A percentile compares a stretch with the other conserved stretches of the same genome.
Conservation (phyloP, 2,888 invertebrate species). For the Portevinia maculata region DNA sequence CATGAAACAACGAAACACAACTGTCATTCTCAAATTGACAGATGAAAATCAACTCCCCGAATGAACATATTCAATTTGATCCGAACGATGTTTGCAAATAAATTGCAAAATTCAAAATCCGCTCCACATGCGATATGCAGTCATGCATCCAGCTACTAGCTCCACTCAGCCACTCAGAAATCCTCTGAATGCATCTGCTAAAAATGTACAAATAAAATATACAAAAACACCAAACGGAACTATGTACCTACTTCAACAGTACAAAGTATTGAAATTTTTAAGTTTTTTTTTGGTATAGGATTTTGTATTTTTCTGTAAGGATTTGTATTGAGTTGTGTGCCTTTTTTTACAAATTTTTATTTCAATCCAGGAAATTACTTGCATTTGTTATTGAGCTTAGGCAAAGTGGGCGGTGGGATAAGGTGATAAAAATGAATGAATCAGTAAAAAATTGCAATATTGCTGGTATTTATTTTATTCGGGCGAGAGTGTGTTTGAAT, state of each 20-base stretch:
- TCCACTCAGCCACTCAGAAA: slow-evolving; percentile 72
- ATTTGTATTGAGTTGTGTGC: slow-evolving; percentile 38
- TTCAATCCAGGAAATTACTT: slow-evolving; percentile 64
- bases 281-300: slow-evolving; percentile 30
- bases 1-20: slow-evolving; percentile 73
- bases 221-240: slow-evolving; percentile 55
- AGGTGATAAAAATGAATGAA: slow-evolving; percentile 70
- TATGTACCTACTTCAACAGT: not conserved
- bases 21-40: slow-evolving; percentile 75
- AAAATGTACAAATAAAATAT: slow-evolving; percentile 68
- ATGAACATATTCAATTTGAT: slow-evolving; percentile 76
- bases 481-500: slow-evolving; percentile 51
- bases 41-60: slow-evolving; percentile 75
- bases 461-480: slow-evolving; percentile 71
- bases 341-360: slow-evolving; percentile 56
- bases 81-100: slow-evolving; percentile 75
- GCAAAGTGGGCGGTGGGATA: slow-evolving; percentile 10
- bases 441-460: slow-evolving; percentile 67
- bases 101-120: slow-evolving; percentile 75
- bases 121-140: slow-evolving; percentile 71
- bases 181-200: slow-evolving; percentile 73
- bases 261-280: slow-evolving; percentile 62
- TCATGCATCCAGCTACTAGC: slow-evolving; percentile 71
- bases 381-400: slow-evolving; percentile 66
- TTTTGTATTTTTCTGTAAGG: slow-evolving; percentile 52